Base-by-base conservation (phyloP, 2,888 invertebrate genomes). In the Drosophila maculinotata region DNA sequence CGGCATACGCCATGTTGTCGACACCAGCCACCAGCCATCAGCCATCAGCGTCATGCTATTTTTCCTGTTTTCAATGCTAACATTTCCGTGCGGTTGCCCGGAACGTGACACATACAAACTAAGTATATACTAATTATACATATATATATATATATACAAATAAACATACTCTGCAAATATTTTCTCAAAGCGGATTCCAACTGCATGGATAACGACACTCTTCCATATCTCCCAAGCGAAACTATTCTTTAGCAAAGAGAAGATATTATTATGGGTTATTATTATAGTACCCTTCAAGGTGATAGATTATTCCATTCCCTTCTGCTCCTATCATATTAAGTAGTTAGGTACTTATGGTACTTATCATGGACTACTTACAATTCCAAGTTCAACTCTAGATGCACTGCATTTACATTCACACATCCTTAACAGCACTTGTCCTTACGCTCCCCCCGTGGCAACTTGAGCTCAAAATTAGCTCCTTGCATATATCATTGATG, bases 1-100 rank as follows among this genome's bases (percentile, higher is more conserved):
- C 70, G 52, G 70, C 74, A 67, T 76, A 57, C 78, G 68, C 80
- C 80, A 70, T 79, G 70, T 79, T 79, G 74, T 58, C 53, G 49
- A 20, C 63, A 56, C 44, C 57, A 68, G 30, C 74, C 69, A 73
- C 54, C 69, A 64, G 45, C 49, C 63, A 56, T 39, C 57, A 68
- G 30, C 74, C 69, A 73, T 58, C 69, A 64, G 45, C 49, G 31
- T 12, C 71, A 65, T 78, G 70, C 59, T 78, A 54, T 62, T 63
- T 51, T 58, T 54, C 49, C 56, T 38, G 53, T 63, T 65, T 59
- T 60, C 60, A 35, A 38, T 51, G 41, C 56, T 51, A 12, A 41
- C 53, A 56, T 59, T 56, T 65, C 48, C 66, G 28, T 66, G 71
- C 31, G 66, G 71, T 60, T 57, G 23, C 35, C 35, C 53, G 36